Conservation (phyloP, 1,140 invertebrate species). For the Heterodera schachtii region DNA sequence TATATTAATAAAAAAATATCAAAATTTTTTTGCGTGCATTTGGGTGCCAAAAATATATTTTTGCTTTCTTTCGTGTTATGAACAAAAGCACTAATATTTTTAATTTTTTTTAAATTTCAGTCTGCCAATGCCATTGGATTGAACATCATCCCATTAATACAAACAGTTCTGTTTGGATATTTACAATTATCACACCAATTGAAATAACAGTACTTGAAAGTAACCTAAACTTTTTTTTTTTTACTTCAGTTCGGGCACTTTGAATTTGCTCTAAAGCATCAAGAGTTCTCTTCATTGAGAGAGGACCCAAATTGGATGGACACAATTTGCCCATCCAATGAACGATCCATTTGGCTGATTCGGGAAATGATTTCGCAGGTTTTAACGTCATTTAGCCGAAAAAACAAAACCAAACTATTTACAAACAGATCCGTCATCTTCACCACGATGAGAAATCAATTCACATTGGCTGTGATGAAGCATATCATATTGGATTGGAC, state of each 20-base stretch:
- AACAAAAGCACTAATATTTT: slow-evolving; percentile 64
- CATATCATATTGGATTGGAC: slow-evolving; percentile 53
- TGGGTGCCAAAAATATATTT: slow-evolving; percentile 68
- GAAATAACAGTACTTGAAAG: background rate
- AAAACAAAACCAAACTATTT: slow-evolving; percentile 7
- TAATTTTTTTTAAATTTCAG: slow-evolving; percentile 28
- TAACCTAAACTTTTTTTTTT: too few species aligned
- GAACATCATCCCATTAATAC: slow-evolving; percentile 82
- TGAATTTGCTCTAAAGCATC: slow-evolving; percentile 70
- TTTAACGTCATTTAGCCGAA: background rate
- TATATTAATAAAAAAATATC: too few species aligned
- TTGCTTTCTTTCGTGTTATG: slow-evolving; percentile 7
- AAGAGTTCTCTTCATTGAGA: slow-evolving; percentile 67
- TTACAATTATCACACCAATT: too few species aligned
- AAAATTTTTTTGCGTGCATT: slow-evolving; percentile 67
- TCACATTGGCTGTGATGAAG: slow-evolving; percentile 69
- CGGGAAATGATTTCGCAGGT: slow-evolving; percentile 71
- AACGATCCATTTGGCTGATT: slow-evolving; percentile 68
- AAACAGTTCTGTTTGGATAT: slow-evolving; percentile 22
- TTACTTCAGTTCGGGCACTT: slow-evolving; percentile 84
- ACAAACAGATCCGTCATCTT: slow-evolving; percentile 64
- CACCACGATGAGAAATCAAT: slow-evolving; percentile 66
- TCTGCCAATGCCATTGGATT: slow-evolving; percentile 70
- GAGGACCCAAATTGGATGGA: slow-evolving; percentile 67
- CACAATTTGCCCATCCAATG: slow-evolving; percentile 69